Base-by-base conservation (phyloP, 2,797 vertebrate genomes). In the Oryzias dopingdopingensis region DNA sequence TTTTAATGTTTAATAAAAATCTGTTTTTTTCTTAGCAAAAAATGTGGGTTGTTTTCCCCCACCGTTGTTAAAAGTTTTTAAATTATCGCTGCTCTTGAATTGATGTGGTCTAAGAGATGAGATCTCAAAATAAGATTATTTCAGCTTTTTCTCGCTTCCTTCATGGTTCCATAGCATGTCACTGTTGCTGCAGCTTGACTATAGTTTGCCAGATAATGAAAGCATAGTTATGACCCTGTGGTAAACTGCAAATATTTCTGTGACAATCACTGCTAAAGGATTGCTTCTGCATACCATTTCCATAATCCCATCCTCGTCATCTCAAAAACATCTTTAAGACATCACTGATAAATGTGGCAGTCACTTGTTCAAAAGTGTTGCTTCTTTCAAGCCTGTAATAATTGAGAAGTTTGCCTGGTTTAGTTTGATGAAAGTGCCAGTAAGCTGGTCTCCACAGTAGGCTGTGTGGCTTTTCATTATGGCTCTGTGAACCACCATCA, bases 381-480 rank as follows among this genome's bases (percentile, higher is more conserved):
- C 74, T 79, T 71, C 75, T 78, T 84, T 70, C 60, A 69, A 67
- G 51, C 15, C 18, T 82, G 90, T 81, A 90, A 89, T 90, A 87
- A 88, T 88, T 81, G 64, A 91, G 62, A 57, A 77, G 78, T 62
- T 69, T 63, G 84, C 74, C 68, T 50, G 65, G 65, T 77, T 89
- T 84, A 77, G 75, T 73, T 76, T 89, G 83, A 89, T 89, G 80
- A 86, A 85, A 86, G 78, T 70, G 66, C 49, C 71, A 74, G 74
- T 64, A 74, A 65, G 72, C 81, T 76, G 74, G 81, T 75, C 69
- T 6, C 54, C 72, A 48, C 58, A 65, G 70, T 59, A 70, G 62
- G 67, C 78, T 69, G 43, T 72, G 74, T 65, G 62, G 62, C 59
- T 79, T 88, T 87, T 88, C 69, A 84, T 86, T 87, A 84, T 4